These are phyloP conservation scores for Osmerus mordax DNA, from an alignment of 2,113 vertebrate genomes.

Conservation along the genomic window DNA sequence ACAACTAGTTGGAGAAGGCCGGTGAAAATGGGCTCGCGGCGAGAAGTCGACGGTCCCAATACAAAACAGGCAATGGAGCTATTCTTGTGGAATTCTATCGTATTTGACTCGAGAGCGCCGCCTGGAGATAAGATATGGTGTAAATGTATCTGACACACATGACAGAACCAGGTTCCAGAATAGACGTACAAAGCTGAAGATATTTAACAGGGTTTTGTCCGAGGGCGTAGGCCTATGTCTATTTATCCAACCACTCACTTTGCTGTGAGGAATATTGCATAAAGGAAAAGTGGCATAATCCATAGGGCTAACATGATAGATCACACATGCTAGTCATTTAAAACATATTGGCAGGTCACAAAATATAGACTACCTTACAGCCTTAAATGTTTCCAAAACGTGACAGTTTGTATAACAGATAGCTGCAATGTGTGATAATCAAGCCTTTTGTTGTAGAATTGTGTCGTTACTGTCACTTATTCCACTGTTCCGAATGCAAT, in stretches of 20 bases:
- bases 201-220: conserved; percentile 78
- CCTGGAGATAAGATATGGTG: conserved; percentile 85
- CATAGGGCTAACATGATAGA: too few relatives aligned
- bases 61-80: conserved; percentile 85
- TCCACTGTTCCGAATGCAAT: too few relatives aligned
- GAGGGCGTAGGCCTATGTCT: conserved; percentile 61
- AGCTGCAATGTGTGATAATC: neutral
- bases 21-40: conserved; percentile 83
- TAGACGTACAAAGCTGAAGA: conserved; percentile 86
- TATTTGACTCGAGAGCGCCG: conserved; percentile 86
- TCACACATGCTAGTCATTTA: too few relatives aligned
- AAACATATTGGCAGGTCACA: too few relatives aligned
- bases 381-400: neutral
- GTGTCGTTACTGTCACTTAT: too few relatives aligned
- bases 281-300: too few relatives aligned
- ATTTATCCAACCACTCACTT: conserved; percentile 62
- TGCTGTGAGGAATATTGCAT: neutral
- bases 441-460: too few relatives aligned
- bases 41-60: conserved; percentile 81
- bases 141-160: conserved; percentile 85
- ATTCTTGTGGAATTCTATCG: conserved; percentile 81
- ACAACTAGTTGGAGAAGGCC: conserved; percentile 69
- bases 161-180: conserved; percentile 88
- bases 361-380: neutral
- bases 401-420: neutral